A percentile compares a stretch with the other conserved stretches of the same genome.
Evolutionary conservation across 2,113 vertebrate species (phyloP).

Genomic region (Phrynosoma platyrhinos): DNA sequence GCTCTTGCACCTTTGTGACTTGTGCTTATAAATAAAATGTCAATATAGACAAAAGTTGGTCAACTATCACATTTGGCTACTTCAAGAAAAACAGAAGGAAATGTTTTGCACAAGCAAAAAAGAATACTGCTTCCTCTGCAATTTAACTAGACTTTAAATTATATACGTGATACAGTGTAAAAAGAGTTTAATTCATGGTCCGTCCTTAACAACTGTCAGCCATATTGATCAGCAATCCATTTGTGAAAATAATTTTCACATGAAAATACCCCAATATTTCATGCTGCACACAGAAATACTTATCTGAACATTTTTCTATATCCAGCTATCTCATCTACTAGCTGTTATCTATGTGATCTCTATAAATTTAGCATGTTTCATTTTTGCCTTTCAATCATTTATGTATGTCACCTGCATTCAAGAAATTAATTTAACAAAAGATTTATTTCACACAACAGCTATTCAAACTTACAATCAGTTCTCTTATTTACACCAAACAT

Average conservation of each 20-base stretch:
- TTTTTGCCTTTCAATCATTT: conserved; percentile 59
- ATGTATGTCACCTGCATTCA: conserved; percentile 61
- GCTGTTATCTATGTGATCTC: background rate
- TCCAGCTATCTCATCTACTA: background rate
- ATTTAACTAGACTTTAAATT: background rate
- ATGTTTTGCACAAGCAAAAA: background rate
- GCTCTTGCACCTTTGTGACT: background rate
- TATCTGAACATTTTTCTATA: background rate
- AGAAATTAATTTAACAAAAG: conserved; percentile 75
- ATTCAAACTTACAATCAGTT: conserved; percentile 75
- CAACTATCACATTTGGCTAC: background rate
- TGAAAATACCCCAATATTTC: background rate
- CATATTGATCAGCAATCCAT: background rate
- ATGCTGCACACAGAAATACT: background rate
- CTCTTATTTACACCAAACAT: conserved; percentile 74
- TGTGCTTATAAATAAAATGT: background rate
- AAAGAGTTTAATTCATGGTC: background rate
- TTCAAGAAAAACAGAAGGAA: background rate
- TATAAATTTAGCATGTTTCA: background rate
- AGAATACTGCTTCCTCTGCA: background rate
- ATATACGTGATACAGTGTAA: background rate
- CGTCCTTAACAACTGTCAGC: background rate
- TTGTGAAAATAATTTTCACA: background rate
- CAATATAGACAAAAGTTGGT: background rate
- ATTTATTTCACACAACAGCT: conserved; percentile 77